These are phyloP conservation scores for Balearica regulorum DNA, from an alignment of 2,797 vertebrate genomes.

Conservation along the genomic window DNA sequence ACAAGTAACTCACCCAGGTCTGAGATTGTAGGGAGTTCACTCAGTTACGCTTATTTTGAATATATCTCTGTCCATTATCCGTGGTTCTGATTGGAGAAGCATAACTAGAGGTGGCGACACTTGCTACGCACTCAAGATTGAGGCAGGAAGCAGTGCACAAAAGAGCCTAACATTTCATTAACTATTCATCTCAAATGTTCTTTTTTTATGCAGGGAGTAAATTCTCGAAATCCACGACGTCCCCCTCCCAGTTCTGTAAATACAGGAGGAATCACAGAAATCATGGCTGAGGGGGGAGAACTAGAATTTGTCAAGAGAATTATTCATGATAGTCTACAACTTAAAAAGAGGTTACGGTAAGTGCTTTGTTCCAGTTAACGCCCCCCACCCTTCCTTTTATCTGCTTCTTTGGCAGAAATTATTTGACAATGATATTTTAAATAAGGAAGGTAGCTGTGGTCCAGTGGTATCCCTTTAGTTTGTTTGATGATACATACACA, in stretches of 20 bases:
- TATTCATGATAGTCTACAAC: conserved; percentile 96
- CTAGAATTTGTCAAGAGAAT: conserved; percentile 98
- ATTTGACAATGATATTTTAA: background rate
- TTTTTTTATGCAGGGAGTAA: conserved; percentile 84
- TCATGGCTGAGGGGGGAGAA: conserved; percentile 98
- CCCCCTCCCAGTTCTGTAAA: conserved; percentile 97
- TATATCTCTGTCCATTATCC: background rate
- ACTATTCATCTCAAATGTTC: background rate
- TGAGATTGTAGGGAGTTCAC: background rate
- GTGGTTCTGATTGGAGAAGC: background rate
- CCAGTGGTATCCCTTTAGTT: background rate
- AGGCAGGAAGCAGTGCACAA: background rate
- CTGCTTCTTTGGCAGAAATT: background rate
- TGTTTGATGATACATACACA: background rate
- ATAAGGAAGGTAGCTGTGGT: background rate
- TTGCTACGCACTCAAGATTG: background rate
- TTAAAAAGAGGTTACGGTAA: conserved; percentile 90
- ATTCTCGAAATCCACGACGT: conserved; percentile 93
- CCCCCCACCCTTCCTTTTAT: background rate
- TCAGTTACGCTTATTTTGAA: background rate
- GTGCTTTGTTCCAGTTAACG: background rate
- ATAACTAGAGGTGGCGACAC: background rate
- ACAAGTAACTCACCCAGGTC: background rate
- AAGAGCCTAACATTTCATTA: background rate
- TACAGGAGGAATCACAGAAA: conserved; percentile 97